These are phyloP conservation scores for Promerops cafer DNA, from an alignment of 2,113 vertebrate genomes.

Conservation along the genomic window DNA sequence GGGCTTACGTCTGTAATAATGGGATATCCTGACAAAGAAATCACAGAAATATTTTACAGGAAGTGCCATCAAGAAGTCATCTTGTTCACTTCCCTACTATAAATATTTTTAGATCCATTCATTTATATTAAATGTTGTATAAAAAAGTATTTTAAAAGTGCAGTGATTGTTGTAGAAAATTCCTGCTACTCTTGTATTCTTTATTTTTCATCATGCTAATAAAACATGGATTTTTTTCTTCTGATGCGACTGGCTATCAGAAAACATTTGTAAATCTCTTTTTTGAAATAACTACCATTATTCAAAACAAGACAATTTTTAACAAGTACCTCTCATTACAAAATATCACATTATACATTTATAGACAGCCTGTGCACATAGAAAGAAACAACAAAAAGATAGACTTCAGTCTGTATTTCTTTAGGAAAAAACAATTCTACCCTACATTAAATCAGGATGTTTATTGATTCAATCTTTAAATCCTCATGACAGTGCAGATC, in stretches of 20 bases:
- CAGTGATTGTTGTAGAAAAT: background rate
- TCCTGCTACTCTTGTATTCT: background rate
- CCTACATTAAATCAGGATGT: background rate
- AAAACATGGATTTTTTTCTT: background rate
- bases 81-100: background rate
- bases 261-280: background rate
- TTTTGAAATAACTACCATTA: background rate
- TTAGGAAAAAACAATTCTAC: background rate
- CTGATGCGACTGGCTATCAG: background rate
- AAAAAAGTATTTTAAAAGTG: no score
- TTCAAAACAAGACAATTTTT: background rate
- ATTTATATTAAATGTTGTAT: background rate
- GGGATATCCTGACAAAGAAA: background rate
- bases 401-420: background rate
- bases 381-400: background rate
- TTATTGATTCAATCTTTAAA: background rate
- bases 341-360: background rate
- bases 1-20: background rate
- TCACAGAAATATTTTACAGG: background rate
- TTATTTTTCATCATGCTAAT: background rate
- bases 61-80: background rate
- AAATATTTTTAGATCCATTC: background rate
- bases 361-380: background rate
- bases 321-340: background rate
- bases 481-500: background rate